Percentiles rank a stretch among this genome's conserved stretches.
These are phyloP conservation scores for Pitangus sulphuratus DNA, from an alignment of 2,797 vertebrate species.

Conservation along the genomic window DNA sequence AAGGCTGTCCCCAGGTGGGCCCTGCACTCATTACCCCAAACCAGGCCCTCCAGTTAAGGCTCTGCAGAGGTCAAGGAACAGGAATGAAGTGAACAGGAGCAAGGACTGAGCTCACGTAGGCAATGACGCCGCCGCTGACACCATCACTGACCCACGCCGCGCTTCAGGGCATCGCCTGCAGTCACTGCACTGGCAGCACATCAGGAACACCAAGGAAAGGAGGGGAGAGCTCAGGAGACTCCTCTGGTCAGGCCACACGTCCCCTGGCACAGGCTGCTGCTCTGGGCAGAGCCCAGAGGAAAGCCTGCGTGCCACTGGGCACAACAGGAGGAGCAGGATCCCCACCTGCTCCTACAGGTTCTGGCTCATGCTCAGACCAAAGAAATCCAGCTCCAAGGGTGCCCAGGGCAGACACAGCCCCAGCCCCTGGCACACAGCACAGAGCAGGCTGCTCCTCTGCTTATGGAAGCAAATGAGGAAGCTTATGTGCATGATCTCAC, in stretches of 20 bases:
- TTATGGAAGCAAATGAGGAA: neutral
- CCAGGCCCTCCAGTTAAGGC: neutral
- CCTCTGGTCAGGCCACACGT: neutral
- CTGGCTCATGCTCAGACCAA: neutral
- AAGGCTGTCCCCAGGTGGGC: neutral
- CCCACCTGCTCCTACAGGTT: neutral
- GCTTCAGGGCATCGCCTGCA: neutral
- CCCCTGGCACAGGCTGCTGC: neutral
- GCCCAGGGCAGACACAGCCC: neutral
- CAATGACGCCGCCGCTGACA: neutral
- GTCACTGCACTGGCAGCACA: neutral
- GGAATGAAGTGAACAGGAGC: neutral
- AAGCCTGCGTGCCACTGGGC: neutral
- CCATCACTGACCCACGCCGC: accelerated
- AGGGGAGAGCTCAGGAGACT: neutral
- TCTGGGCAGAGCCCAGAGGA: neutral
- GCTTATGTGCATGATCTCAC: neutral
- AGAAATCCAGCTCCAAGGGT: neutral
- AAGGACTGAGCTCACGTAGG: neutral
- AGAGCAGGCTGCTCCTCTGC: neutral
- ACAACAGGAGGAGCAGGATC: neutral
- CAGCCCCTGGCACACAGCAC: neutral
- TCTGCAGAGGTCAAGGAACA: neutral
- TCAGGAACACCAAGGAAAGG: neutral
- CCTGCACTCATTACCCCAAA: accelerated